Conservation (phyloP, 2,888 invertebrate genomes). For the Nemotelus nigrinus region DNA sequence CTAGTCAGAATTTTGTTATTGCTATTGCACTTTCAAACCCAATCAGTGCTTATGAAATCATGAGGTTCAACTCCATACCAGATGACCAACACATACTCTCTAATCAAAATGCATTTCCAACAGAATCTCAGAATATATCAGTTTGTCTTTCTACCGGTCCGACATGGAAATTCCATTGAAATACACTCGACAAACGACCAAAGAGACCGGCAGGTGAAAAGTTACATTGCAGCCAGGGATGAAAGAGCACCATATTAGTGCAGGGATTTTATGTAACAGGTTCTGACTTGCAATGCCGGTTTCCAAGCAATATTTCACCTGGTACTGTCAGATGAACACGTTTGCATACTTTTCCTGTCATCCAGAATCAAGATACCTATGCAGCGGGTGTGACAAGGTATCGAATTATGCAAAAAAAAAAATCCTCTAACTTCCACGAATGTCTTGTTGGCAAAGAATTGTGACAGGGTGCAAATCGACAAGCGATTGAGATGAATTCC, state of each 20-base stretch:
- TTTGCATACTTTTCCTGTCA: conserved; percentile 25
- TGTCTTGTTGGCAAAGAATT: not conserved
- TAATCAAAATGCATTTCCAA: too few species aligned
- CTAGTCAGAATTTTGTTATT: too few species aligned
- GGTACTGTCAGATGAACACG: conserved; percentile 28
- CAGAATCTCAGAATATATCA: too few species aligned
- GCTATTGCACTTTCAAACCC: too few species aligned
- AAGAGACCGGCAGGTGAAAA: conserved; percentile 9
- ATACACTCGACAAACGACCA: too few species aligned
- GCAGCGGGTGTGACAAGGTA: conserved; percentile 2
- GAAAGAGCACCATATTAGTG: not conserved
- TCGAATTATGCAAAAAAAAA: conserved; percentile 3
- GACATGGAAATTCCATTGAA: too few species aligned
- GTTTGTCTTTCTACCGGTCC: too few species aligned
- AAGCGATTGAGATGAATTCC: too few species aligned
- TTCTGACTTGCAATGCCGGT: not conserved
- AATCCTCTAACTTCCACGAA: not conserved
- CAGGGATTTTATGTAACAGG: conserved; percentile 11
- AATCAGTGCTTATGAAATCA: too few species aligned
- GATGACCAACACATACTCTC: too few species aligned
- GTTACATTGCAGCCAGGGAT: conserved; percentile 18
- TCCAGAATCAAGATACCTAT: conserved; percentile 12
- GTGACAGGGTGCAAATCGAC: too few species aligned
- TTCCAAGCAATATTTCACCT: conserved; percentile 12
- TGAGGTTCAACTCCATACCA: too few species aligned